Evolutionary conservation across 2,797 vertebrate species (phyloP), one percentile per base, ranked within the genome.

Genomic region (Macropus fuliginosus): DNA sequence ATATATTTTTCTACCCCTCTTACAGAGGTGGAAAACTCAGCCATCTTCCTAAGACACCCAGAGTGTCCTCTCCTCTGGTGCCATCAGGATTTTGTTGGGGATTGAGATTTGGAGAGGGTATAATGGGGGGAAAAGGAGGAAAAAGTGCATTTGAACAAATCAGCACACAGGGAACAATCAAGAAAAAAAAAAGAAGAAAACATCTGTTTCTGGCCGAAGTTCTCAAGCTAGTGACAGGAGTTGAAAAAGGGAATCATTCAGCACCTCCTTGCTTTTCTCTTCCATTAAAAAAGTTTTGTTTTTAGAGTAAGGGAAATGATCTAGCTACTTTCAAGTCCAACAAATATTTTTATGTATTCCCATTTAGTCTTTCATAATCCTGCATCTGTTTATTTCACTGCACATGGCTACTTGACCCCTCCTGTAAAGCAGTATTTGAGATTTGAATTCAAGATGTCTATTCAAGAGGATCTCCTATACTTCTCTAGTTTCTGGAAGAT

Each of bases 281-380:
- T 56, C 46, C 28, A 81, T 40, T 74, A 18, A 46, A 81, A 95
- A 92, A 92, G 21, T 50, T 94, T 95, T 55, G 52, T 29, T 87
- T 74, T 95, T 81, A 94, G 5, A 18, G 81, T 52, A 97, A 94
- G 40, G 50, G n/a, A 95, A 97, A 92, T 27, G 91, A 66, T 56
- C 40, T 91, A 11, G 24, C 90, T 89, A 94, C 91, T 92, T 91
- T 96, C 92, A 93, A 95, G 96, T 96, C 91, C 54, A 91, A 46
- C 95, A 40, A 81, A 94, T 10, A 56, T 66, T 97, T 40, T 5
- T 95, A 74, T 91, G 55, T 96, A 98, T 96, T 96, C 95, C 56
- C 54, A 89, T 95, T 96, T 97, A 94, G 93, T 29, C 66, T 90
- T 93, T 93, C 24, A 57, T 96, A 98, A 54, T 55, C 57, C 55